phyloP scores from a whole-genome alignment of 2,888 invertebrate genomes.

The Agonum fuliginosum region DNA sequence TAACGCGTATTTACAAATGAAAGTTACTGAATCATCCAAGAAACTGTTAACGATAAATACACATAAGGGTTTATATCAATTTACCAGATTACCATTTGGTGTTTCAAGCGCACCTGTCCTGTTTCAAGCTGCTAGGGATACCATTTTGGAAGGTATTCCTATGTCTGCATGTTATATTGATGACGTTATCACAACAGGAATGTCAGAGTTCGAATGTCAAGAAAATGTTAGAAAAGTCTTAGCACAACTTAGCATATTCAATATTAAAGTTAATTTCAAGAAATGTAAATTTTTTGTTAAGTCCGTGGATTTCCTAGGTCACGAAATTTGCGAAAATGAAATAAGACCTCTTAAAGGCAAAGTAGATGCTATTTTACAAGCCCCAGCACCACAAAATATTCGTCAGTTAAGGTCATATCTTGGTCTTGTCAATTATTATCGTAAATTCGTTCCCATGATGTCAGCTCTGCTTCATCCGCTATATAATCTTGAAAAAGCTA shows the following conservation, averaged over 20 bases:
- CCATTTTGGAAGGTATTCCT: conserved; percentile 52
- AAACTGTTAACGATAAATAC: conserved; percentile 66
- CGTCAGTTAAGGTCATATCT: conserved; percentile 59
- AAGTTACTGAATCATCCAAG: conserved; percentile 61
- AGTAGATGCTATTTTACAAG: conserved; percentile 58
- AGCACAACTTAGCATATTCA: conserved; percentile 25
- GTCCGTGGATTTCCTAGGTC: conserved; percentile 60
- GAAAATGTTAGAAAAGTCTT: conserved; percentile 50
- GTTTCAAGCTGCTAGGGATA: conserved; percentile 62
- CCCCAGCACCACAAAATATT: conserved; percentile 52
- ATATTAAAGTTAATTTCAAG: conserved; percentile 56
- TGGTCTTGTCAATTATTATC: conserved; percentile 37
- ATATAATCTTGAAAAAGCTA: not conserved
- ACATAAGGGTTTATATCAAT: conserved; percentile 63
- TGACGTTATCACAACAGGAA: conserved; percentile 58
- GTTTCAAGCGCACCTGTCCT: conserved; percentile 63
- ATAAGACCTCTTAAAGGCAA: conserved; percentile 59
- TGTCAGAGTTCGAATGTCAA: conserved; percentile 40
- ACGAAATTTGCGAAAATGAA: conserved; percentile 45
- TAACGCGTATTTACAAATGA: too few relatives aligned
- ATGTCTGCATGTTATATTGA: conserved; percentile 56
- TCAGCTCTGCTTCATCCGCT: not conserved
- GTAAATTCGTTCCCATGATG: not conserved
- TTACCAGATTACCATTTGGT: conserved; percentile 64
- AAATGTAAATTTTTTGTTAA: conserved; percentile 61